Evolutionary conservation across 2,113 vertebrate genomes (phyloP).

Genomic region (Microcebus lehilahytsara): DNA sequence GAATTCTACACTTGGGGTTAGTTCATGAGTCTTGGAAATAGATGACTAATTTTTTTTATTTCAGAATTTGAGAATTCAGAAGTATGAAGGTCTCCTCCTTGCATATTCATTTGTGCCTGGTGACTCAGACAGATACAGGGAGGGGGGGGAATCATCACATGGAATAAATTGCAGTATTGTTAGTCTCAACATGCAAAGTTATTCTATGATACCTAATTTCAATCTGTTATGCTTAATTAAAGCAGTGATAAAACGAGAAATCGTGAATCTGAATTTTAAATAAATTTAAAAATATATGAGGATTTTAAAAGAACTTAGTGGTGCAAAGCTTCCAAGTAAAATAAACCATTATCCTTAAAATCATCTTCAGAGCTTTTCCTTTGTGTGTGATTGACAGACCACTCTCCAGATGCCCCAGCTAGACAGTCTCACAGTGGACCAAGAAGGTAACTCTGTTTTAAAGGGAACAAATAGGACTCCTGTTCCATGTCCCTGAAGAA

Average conservation of each 20-base stretch:
- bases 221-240: constrained; percentile 77
- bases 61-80: constrained; percentile 5
- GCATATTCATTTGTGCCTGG: constrained; percentile 64
- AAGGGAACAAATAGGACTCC: not conserved
- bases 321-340: constrained; percentile 36
- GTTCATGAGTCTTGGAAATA: not conserved
- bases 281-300: constrained; percentile 70
- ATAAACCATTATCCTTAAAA: constrained; percentile 54
- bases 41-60: constrained; percentile 34
- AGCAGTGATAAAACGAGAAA: constrained; percentile 70
- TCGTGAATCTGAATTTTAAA: constrained; percentile 74
- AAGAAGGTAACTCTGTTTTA: not conserved
- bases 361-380: not conserved
- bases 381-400: not conserved
- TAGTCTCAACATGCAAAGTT: constrained; percentile 76
- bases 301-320: constrained; percentile 58
- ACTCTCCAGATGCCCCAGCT: not conserved
- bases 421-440: not conserved
- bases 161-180: constrained; percentile 75
- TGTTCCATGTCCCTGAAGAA: not conserved
- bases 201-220: constrained; percentile 76
- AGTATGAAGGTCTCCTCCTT: constrained; percentile 53
- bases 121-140: constrained; percentile 57
- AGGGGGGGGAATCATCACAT: not conserved
- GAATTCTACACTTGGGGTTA: not conserved